Conservation (phyloP, 2,888 invertebrate genomes). For the Caenorhabditis sp. region DNA sequence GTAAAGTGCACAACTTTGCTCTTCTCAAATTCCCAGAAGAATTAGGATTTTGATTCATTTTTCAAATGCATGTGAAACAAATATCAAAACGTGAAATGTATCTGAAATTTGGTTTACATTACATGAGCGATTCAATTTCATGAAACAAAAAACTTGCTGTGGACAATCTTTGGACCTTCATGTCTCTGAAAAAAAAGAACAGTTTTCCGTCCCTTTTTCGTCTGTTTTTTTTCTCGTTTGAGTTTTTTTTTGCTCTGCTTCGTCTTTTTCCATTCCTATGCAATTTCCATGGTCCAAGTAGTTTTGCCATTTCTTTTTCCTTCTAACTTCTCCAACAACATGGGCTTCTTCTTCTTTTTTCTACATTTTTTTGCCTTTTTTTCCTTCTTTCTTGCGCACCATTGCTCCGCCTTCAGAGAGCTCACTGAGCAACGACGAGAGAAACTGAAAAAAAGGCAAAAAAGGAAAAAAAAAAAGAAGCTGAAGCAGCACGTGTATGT, state of each 20-base stretch:
- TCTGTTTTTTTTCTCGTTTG: background rate
- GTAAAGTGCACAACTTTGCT: too few species aligned
- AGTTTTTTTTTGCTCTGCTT: background rate
- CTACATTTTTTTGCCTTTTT: conserved; percentile 13
- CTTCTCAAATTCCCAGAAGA: background rate
- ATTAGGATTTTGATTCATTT: background rate
- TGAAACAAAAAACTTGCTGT: background rate
- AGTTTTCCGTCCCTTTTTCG: background rate
- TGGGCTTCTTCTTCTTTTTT: conserved; percentile 6
- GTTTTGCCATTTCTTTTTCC: conserved; percentile 15
- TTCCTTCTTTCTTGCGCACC: conserved; percentile 11
- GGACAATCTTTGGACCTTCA: conserved; percentile 4
- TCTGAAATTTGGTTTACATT: too few species aligned
- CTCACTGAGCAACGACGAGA: conserved; percentile 32
- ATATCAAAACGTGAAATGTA: background rate
- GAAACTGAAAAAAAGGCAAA: background rate
- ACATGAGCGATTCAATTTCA: background rate
- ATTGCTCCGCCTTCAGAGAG: conserved; percentile 12
- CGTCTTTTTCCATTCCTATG: background rate
- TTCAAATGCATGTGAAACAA: background rate
- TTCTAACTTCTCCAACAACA: conserved; percentile 4
- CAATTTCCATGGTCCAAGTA: background rate
- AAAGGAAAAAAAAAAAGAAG: conserved; percentile 21
- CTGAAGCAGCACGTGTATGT: conserved; percentile 15
- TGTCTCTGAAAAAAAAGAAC: background rate